phyloP scores from a whole-genome alignment of 2,888 invertebrate species.

The Muscina levida region DNA sequence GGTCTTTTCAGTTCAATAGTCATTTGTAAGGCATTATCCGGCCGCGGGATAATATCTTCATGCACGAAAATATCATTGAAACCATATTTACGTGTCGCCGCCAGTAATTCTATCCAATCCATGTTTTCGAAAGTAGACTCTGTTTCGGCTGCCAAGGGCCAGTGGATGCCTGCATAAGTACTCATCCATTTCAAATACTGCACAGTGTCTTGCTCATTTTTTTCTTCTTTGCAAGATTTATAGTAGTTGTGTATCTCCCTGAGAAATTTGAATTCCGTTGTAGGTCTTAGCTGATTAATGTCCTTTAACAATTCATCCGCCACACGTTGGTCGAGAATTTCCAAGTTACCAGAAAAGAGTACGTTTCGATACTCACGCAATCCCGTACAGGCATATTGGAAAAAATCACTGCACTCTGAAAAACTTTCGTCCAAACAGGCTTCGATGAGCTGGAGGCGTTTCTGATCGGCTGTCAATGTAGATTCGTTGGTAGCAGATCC shows the following conservation, averaged over 20 bases:
- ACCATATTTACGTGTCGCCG: neutral
- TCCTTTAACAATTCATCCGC: neutral
- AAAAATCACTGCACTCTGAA: neutral
- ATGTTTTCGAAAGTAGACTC: neutral
- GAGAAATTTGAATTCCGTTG: neutral
- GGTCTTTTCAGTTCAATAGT: neutral
- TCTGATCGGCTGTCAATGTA: neutral
- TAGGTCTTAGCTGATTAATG: neutral
- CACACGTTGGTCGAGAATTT: neutral
- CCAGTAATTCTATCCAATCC: slow-evolving; percentile 3
- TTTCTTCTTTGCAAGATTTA: neutral
- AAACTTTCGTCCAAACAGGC: neutral
- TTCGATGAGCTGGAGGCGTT: neutral
- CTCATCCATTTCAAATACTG: slow-evolving; percentile 5
- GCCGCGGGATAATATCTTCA: neutral
- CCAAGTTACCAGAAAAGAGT: too few species aligned
- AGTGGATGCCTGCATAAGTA: neutral
- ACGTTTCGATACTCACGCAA: neutral
- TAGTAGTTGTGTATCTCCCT: neutral
- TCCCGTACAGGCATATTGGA: neutral
- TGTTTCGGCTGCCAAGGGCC: neutral
- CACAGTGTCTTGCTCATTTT: neutral
- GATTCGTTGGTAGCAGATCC: neutral
- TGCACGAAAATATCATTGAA: neutral
- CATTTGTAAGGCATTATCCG: neutral